phyloP scores from a whole-genome alignment of 2,888 invertebrate genomes.

The Patella ulyssiponensis region DNA sequence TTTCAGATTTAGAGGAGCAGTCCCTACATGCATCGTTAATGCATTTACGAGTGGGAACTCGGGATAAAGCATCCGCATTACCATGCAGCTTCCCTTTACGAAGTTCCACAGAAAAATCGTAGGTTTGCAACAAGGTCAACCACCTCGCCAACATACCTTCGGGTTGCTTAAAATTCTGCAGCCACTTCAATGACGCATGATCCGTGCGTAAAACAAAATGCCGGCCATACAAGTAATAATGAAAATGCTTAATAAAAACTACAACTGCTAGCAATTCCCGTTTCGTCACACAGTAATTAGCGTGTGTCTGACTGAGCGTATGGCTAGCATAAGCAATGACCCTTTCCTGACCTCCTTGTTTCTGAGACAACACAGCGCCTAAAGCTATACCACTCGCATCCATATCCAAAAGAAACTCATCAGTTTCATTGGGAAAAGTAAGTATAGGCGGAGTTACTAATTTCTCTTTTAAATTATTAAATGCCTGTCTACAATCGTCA shows the following conservation, averaged over 20 bases:
- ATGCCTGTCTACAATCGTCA: neutral
- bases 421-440: neutral
- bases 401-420: neutral
- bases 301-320: neutral
- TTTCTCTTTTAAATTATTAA: neutral
- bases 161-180: slow-evolving; percentile 5
- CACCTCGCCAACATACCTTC: too few relatives aligned
- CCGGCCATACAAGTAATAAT: neutral
- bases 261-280: slow-evolving; percentile 4
- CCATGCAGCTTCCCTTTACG: neutral
- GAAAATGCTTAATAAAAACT: neutral
- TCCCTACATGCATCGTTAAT: neutral
- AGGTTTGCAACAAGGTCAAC: slow-evolving; percentile 8
- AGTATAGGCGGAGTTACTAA: neutral
- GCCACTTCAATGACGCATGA: slow-evolving; percentile 8
- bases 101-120: neutral
- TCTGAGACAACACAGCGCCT: neutral
- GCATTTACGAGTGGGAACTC: neutral
- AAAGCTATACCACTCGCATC: slow-evolving; percentile 2
- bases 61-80: slow-evolving; percentile 4
- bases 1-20: neutral
- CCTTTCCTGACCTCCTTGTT: neutral
- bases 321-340: neutral
- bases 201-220: neutral
- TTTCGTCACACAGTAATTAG: neutral